Base-by-base conservation (phyloP, 2,113 vertebrate genomes). In the Corydoras sp. region DNA sequence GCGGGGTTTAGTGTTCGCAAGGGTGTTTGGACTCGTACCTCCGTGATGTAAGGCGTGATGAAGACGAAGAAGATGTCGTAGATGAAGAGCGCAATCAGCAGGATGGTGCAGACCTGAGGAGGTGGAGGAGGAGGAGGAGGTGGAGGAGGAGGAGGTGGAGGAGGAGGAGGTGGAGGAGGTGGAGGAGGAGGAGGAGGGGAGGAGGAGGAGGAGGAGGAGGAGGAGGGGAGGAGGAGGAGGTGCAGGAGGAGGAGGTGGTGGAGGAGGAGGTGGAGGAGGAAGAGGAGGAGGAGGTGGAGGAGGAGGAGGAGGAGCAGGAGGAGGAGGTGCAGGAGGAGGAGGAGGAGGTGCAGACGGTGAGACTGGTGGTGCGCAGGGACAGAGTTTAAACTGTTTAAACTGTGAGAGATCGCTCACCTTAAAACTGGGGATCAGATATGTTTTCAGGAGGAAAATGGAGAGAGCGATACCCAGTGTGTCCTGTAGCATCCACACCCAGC, bases 51-150 rank as follows among this genome's bases (percentile, higher is more conserved):
- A 9, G 97, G 96, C 0, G 95, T 98, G 68, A 98, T 88, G 82
- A 98, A 98, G 68, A 99, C 95, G 4, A 99, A 98, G 88, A 99
- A 99, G 32, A 98, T 88, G 12, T 99, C 96, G 0, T 99, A 99
- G 58, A 97, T 78, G 69, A 99, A 97, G 24, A 98, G 91, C 76
- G 95, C 92, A 4, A 90, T 72, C 75, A 98, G 89, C 9, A 99
- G 89, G 77, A 98, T 85, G 3, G 95, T 96, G 85, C 97, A 99
- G 10, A 92, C 95, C 97, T 99, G 88, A 0, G 54, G 65, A 9
- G 63, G 73, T 13, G 81, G 50, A 79, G 65, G 74, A 13, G 68
- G n/a, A 50, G n/a, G n/a, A n/a, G n/a, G n/a, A 43, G 35, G 35
- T 1, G 18, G 18, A 24, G 18, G 18, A 24, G 18, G 18, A 24